Conservation (phyloP, 64 coral and sea anemone genomes). For the Montipora sp. region DNA sequence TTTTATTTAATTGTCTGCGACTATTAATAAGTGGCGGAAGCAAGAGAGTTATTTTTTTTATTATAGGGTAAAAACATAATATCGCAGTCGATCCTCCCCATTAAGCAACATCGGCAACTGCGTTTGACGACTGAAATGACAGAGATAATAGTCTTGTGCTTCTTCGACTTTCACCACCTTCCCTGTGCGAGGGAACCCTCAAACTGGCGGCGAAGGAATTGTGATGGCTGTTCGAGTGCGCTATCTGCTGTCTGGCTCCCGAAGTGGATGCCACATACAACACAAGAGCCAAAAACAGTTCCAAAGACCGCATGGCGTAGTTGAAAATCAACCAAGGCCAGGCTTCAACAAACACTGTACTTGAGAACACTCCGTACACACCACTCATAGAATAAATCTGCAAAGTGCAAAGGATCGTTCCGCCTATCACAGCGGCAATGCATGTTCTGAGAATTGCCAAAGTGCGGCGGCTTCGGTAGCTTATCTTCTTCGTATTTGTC, state of each 20-base stretch:
- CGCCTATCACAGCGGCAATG: constrained; percentile 48
- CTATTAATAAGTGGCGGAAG: background rate
- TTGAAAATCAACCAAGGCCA: constrained; percentile 79
- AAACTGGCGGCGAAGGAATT: background rate
- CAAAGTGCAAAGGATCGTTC: constrained; percentile 12
- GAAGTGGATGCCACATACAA: constrained; percentile 32
- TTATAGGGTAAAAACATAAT: no score
- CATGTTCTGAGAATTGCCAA: constrained; percentile 51
- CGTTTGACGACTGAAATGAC: background rate
- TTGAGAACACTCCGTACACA: constrained; percentile 58
- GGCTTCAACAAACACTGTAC: constrained; percentile 2
- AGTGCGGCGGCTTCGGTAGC: constrained; percentile 13
- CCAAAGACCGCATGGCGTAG: constrained; percentile 47
- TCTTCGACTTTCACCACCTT: background rate
- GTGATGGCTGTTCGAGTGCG: background rate
- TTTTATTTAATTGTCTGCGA: background rate
- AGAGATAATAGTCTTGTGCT: background rate
- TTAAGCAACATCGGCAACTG: background rate
- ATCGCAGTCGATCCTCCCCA: background rate
- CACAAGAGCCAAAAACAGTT: constrained; percentile 44
- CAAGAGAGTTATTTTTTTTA: background rate
- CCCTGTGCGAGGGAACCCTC: no score
- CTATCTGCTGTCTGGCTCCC: background rate
- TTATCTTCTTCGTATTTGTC: background rate
- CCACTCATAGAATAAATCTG: constrained; percentile 63